phyloP scores from a whole-genome alignment of 2,113 vertebrate species.

The Trogon melanurus region DNA sequence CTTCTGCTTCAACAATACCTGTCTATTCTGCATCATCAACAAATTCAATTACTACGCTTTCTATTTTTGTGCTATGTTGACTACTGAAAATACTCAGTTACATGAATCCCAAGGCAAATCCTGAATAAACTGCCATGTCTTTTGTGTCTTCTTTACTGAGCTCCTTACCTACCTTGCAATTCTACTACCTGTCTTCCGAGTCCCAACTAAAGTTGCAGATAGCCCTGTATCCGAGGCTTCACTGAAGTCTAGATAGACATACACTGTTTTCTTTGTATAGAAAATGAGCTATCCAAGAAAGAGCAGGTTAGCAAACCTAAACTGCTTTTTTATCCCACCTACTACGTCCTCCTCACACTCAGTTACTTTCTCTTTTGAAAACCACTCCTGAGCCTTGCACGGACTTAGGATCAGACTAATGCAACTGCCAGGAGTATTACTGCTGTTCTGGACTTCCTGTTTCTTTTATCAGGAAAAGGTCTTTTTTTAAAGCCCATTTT shows the following conservation, averaged over 20 bases:
- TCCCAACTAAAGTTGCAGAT: not conserved
- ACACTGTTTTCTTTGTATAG: not conserved
- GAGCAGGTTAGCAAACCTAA: not conserved
- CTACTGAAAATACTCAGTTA: not conserved
- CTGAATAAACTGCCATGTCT: not conserved
- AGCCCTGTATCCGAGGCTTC: not conserved
- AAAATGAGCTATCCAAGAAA: not conserved
- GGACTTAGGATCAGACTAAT: not conserved
- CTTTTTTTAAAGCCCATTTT: not conserved
- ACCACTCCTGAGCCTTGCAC: not conserved
- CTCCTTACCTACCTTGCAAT: not conserved
- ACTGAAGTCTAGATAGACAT: not conserved
- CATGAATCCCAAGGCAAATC: not conserved
- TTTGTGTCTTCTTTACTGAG: not conserved
- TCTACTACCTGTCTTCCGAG: not conserved
- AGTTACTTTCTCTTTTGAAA: not conserved
- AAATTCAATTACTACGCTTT: not conserved
- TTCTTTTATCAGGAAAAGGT: not conserved
- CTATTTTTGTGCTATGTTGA: not conserved
- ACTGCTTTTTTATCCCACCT: not conserved
- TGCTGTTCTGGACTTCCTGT: not conserved
- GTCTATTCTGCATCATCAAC: not conserved
- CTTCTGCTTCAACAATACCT: not conserved
- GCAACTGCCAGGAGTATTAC: not conserved
- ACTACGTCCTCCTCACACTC: not conserved